phyloP scores from a whole-genome alignment of 37 sponge, comb jelly and placozoan species.

The Tethya wilhelma region DNA sequence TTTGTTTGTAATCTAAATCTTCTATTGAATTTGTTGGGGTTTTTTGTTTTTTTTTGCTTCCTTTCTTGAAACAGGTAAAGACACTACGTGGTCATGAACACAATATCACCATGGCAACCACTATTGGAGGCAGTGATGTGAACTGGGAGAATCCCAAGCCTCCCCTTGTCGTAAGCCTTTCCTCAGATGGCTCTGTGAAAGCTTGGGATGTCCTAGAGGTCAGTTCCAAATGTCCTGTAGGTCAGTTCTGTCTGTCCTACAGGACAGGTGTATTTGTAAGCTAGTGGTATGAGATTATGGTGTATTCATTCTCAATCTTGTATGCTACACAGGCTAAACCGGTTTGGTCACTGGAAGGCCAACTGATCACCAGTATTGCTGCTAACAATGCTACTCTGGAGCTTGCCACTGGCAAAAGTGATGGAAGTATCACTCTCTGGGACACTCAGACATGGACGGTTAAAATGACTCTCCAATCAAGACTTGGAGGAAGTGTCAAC shows the following conservation, averaged over 20 bases:
- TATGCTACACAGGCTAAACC: constrained; percentile 35
- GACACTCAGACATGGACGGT: constrained; percentile 6
- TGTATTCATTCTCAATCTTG: too few relatives aligned
- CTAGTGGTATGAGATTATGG: background rate
- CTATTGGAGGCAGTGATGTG: constrained; percentile 32
- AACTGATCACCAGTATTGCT: background rate
- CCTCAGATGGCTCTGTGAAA: constrained; percentile 31
- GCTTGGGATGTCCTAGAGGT: constrained; percentile 70
- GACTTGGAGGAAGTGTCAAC: background rate
- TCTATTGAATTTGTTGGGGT: background rate
- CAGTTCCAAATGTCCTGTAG: background rate
- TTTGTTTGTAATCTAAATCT: background rate
- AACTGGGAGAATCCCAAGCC: constrained; percentile 60
- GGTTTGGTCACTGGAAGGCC: constrained; percentile 37
- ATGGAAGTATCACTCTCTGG: constrained; percentile 31
- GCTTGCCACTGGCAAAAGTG: constrained; percentile 6
- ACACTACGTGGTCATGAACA: constrained; percentile 63
- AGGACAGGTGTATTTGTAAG: background rate
- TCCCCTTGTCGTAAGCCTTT: constrained; percentile 49
- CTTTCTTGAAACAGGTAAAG: constrained; percentile 44
- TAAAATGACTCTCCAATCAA: background rate
- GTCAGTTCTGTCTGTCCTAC: background rate
- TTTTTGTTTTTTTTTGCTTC: background rate
- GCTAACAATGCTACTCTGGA: background rate
- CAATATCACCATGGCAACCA: constrained; percentile 14